Percentiles rank a stretch among this genome's conserved stretches.
Conservation (phyloP, 1,140 invertebrate species). For the Holotrichia oblita region DNA sequence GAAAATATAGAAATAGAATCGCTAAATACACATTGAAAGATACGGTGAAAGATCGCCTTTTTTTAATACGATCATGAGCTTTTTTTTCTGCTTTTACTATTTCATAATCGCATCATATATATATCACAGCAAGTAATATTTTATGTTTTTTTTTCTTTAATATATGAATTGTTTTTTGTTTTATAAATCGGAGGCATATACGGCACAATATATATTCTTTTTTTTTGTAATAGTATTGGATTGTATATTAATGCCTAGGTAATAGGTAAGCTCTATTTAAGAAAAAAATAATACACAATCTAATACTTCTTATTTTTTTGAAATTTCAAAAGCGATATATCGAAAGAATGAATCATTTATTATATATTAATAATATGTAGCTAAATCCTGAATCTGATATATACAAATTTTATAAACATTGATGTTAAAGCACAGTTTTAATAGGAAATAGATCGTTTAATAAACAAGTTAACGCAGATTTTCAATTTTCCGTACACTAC, state of each 20-base stretch:
- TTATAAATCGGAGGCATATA: constrained; percentile 19
- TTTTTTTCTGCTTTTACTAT: not conserved
- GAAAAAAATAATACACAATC: not conserved
- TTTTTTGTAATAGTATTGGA: not conserved
- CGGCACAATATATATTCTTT: not conserved
- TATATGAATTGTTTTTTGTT: not conserved
- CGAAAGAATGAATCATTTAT: too few species aligned
- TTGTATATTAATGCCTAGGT: not conserved
- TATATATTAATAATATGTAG: too few species aligned
- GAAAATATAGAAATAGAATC: not conserved
- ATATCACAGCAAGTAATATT: constrained; percentile 50
- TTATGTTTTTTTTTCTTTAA: too few species aligned
- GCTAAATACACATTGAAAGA: not conserved
- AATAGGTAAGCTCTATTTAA: not conserved
- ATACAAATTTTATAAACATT: not conserved
- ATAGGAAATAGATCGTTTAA: constrained; percentile 12
- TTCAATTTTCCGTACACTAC: not conserved
- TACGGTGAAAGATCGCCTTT: constrained; percentile 3
- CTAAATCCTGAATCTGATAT: too few species aligned
- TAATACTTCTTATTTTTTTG: not conserved
- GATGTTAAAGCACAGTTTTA: not conserved
- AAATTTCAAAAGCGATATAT: constrained; percentile 14
- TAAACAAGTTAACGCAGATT: not conserved
- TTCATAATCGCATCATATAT: constrained; percentile 20
- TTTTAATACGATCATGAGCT: constrained; percentile 18